Conservation (phyloP, 2,113 vertebrate species). For the Mesocricetus auratus region DNA sequence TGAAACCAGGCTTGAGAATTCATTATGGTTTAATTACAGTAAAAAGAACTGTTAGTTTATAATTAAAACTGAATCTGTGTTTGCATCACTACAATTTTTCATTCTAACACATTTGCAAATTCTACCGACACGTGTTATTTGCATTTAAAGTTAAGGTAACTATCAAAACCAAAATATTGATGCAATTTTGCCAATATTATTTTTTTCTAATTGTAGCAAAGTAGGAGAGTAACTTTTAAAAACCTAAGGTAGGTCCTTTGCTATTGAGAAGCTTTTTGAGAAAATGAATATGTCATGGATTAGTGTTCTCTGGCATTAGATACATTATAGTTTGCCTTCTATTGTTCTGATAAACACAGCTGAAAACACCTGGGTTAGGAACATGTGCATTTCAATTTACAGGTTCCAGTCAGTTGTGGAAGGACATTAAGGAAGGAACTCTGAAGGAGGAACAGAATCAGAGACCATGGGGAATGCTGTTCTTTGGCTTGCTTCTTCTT, state of each 20-base stretch:
- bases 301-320: not conserved
- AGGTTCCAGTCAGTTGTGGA: not conserved
- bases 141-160: not conserved
- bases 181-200: not conserved
- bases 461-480: too few relatives aligned
- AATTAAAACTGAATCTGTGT: not conserved
- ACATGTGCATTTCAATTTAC: not conserved
- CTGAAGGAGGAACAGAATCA: not conserved
- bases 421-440: not conserved
- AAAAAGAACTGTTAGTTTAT: not conserved
- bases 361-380: not conserved
- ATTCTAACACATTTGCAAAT: not conserved
- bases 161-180: slow-evolving; percentile 20
- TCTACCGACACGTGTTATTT: not conserved
- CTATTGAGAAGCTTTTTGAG: not conserved
- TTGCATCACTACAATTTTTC: not conserved
- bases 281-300: not conserved
- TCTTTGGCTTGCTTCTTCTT: not conserved
- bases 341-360: not conserved
- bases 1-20: not conserved
- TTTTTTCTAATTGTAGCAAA: not conserved
- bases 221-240: not conserved
- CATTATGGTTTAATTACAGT: not conserved
- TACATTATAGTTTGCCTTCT: not conserved
- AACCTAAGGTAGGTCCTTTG: not conserved